Evolutionary conservation across 2,888 invertebrate species (phyloP).

Genomic region (Eledona agricola): DNA sequence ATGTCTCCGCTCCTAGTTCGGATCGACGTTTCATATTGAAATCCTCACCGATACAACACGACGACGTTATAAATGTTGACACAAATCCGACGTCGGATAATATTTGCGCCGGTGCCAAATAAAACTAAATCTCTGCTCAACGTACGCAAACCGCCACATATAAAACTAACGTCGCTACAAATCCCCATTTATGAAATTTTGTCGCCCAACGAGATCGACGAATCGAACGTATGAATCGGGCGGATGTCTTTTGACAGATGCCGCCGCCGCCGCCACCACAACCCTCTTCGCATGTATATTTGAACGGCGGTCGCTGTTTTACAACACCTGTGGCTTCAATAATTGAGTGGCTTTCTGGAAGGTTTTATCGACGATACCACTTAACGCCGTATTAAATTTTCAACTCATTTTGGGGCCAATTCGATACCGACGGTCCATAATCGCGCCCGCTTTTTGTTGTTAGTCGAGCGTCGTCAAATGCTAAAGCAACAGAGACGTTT

Average conservation of each 20-base stretch:
- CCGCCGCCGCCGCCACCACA: too few species aligned
- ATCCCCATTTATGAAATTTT: too few species aligned
- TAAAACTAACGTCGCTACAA: too few species aligned
- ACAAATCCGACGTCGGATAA: conserved; percentile 21
- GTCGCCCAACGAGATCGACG: too few species aligned
- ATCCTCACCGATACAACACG: conserved; percentile 11
- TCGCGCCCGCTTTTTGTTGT: conserved; percentile 21
- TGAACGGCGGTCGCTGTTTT: conserved; percentile 28
- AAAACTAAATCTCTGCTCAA: conserved; percentile 10
- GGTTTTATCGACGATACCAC: conserved; percentile 35
- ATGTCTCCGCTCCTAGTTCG: too few species aligned
- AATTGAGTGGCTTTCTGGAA: conserved; percentile 33
- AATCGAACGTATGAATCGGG: too few species aligned
- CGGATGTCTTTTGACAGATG: conserved; percentile 19
- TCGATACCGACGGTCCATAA: conserved; percentile 9
- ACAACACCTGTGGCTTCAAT: conserved; percentile 38
- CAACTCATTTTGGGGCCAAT: conserved; percentile 17
- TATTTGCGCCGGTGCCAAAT: conserved; percentile 18
- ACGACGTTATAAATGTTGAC: conserved; percentile 23
- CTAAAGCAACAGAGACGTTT: conserved; percentile 25
- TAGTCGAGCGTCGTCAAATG: conserved; percentile 14
- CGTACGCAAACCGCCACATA: too few species aligned
- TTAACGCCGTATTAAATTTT: conserved; percentile 24
- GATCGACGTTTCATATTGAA: conserved; percentile 12
- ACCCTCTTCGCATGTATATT: conserved; percentile 31